Evolutionary conservation across 2,113 vertebrate genomes (phyloP), one percentile per base, ranked within the genome.

Genomic region (Callionymus lyra): DNA sequence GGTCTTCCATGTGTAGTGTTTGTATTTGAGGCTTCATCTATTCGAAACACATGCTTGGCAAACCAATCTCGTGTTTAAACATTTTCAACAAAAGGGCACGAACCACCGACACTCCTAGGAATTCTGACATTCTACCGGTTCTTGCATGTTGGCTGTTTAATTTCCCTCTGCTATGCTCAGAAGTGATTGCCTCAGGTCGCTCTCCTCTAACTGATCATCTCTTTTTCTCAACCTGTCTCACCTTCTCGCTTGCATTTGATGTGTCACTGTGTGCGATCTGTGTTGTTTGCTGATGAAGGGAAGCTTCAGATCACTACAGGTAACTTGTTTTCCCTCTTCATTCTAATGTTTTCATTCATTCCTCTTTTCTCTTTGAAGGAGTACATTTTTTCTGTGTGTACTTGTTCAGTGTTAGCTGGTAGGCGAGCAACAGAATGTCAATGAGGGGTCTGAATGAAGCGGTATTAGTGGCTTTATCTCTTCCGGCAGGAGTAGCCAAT

Each of bases 281-380:
- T 81, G 77, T 76, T 80, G 21, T 85, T 87, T 59, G 79, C 82
- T 80, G 83, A 88, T 93, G 82, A 90, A 95, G 92, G 91, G 91
- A 91, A 90, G 88, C 92, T 95, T 97, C 91, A 93, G 91, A 86
- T 94, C 93, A 74, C 87, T 97, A 76, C 93, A 94, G 92, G 92
- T 95, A 95, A 94, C 19, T 33, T 47, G 31, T 13, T 56, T 65
- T 3, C 59, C 50, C 52, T 31, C 43, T 47, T 38, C 63, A 32
- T 34, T 39, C 8, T 10, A 38, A 10, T 50, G 27, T 55, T 19
- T 5, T 14, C 13, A 2, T 8, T 5, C 8, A 8, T 4, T 27
- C n/a, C 2, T 2, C 9, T 27, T 6, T 31, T 39, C 15, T 33
- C 6, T 17, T 34, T 33, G 14, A 11, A 56, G 15, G 27, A 51